Conservation (phyloP, 2,888 invertebrate species). For the Desoria tigrina region DNA sequence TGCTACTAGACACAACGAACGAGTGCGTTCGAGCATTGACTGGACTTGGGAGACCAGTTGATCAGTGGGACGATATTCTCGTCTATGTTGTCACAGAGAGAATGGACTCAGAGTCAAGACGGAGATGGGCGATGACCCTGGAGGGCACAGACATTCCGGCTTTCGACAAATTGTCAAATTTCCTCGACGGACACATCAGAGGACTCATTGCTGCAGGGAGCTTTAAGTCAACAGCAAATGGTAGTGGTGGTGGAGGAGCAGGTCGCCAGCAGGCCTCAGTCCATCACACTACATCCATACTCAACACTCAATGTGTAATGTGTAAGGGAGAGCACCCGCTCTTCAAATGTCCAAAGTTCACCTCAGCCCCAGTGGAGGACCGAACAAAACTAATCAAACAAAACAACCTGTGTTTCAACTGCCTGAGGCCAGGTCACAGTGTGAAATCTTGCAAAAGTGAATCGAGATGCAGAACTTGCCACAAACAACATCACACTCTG, state of each 20-base stretch:
- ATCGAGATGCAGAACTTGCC: no score
- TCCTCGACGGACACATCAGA: slow-evolving; percentile 14
- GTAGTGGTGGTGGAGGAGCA: no score
- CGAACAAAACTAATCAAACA: no score
- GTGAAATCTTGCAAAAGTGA: no score
- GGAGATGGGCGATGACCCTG: slow-evolving; percentile 14
- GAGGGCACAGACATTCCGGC: slow-evolving; percentile 1
- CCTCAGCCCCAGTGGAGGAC: neutral
- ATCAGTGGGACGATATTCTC: slow-evolving; percentile 16
- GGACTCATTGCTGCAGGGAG: slow-evolving; percentile 16
- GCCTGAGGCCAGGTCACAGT: no score
- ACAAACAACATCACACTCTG: no score
- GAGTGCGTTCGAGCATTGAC: slow-evolving; percentile 10
- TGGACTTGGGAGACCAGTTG: slow-evolving; percentile 6
- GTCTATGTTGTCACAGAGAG: slow-evolving; percentile 13
- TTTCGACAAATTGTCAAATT: neutral
- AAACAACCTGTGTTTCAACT: no score
- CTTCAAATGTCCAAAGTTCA: neutral
- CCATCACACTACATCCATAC: no score
- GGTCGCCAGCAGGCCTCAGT: no score
- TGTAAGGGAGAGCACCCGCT: no score
- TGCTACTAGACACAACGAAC: slow-evolving; percentile 13
- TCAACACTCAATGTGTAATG: no score
- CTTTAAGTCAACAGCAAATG: no score
- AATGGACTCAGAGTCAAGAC: slow-evolving; percentile 7